Base-by-base conservation (phyloP, 2,888 invertebrate species). In the Tenthredo mesomela region DNA sequence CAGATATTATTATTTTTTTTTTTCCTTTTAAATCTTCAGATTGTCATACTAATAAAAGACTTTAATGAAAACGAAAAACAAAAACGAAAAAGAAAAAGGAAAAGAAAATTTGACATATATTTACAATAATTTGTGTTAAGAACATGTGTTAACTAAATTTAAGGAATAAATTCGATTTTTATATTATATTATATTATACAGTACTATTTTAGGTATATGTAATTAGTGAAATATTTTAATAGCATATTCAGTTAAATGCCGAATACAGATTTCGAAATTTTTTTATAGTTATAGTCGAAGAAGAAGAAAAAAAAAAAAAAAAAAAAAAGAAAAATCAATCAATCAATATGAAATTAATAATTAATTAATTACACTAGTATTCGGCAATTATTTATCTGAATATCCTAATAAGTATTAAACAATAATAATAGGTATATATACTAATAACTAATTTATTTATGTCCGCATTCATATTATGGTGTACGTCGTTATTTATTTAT, bases 71-170 rank as follows among this genome's bases (percentile, higher is more conserved):
- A n/a, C n/a, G n/a, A n/a, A n/a, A n/a, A n/a, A n/a, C n/a, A n/a
- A 61, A 40, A 80, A n/a, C n/a, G 29, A 85, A 85, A 67, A 67
- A 84, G 21, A 78, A 61, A 61, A n/a, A 37, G 37, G n/a, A 58
- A n/a, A 80, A 58, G 40, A 80, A 61, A 40, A 80, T 61, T 80
- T 18, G 12, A 40, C 40, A 80, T 80, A 80, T 80, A 80, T 80
- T 80, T 80, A 80, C 80, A 80, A 80, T 58, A 58, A 80, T 80
- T 40, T 58, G 80, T 61, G 61, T 61, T 61, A 61, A 37, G 40
- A 21, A 40, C 80, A n/a, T n/a, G n/a, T n/a, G 33, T 80, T 25
- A 12, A 73, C 80, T 80, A 80, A 80, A 61, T n/a, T 80, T 40
- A 71, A 54, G 29, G 50, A 61, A 47, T 37, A 10, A 84, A 75